Evolutionary conservation across 2,113 vertebrate genomes (phyloP), one percentile per base, ranked within the genome.

Genomic region (Scomber japonicus): DNA sequence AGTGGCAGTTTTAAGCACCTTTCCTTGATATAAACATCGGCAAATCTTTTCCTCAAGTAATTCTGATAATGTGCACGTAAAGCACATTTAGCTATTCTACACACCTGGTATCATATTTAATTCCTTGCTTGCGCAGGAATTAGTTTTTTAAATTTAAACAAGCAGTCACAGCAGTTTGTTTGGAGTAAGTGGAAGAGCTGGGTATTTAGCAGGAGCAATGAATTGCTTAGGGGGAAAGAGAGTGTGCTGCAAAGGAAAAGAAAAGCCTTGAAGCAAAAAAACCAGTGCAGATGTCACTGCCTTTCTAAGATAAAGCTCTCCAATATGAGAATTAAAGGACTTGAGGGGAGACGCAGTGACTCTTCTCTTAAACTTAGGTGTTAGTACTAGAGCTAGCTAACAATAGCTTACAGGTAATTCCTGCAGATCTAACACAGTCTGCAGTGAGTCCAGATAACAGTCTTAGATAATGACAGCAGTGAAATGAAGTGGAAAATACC

Each of bases 201-300:
- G 35, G 49, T 51, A 51, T 55, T 55, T 7, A 31, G 55, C 44
- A 30, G 1, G 49, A 68, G 53, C 0, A 64, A 70, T 35, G 35
- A 55, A 57, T 65, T 12, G 50, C 45, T 72, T 24, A 27, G 5
- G 24, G 49, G 51, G 45, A 35, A 81, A 21, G 59, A 53, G 24
- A 27, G 56, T 54, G 17, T 55, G 74, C 56, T 75, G 75, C 45
- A 59, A 27, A 75, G 45, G 11, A 80, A 70, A 77, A 53, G 57
- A 48, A 53, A 21, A 65, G 60, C 66, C 56, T 78, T 16, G 14
- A 30, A 67, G 71, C 55, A 19, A 74, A 24, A 59, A 68, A 59
- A 68, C 31, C 67, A 40, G 21, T 69, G 53, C 78, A 71, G 81
- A 82, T 84, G 75, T 24, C 14, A 15, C 44, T 61, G 78, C 45